A percentile compares a stretch with the other conserved stretches of the same genome.
phyloP scores from a whole-genome alignment of 2,888 invertebrate genomes.

The Latrodectus elegans region DNA sequence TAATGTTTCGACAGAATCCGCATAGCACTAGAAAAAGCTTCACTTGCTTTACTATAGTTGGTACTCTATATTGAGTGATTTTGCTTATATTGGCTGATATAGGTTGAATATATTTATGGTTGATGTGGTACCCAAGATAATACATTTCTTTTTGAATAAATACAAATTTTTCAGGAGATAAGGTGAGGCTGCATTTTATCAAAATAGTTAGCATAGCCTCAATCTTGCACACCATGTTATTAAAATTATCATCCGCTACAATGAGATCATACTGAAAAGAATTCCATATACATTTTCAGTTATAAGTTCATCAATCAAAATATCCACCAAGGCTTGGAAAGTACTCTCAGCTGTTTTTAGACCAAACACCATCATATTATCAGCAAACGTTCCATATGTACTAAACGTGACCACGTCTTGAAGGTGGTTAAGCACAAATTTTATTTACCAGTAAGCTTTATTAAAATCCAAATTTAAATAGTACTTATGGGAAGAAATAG shows the following conservation, averaged over 20 bases:
- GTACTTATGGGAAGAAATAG: no score
- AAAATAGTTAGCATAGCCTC: neutral
- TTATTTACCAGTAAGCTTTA: constrained; percentile 25
- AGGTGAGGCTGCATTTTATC: neutral
- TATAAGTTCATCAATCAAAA: neutral
- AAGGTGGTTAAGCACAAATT: neutral
- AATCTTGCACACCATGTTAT: neutral
- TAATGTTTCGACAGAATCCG: no score
- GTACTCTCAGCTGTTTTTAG: no score
- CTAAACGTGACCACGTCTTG: no score
- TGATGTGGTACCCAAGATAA: no score
- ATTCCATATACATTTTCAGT: neutral
- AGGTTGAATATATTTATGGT: no score
- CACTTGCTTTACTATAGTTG: no score
- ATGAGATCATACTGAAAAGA: constrained; percentile 1
- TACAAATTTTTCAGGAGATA: constrained; percentile 8
- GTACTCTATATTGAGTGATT: no score
- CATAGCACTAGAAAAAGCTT: no score
- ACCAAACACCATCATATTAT: no score
- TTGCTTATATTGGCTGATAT: no score
- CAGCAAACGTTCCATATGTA: no score
- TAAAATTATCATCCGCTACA: neutral
- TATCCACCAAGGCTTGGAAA: constrained; percentile 20
- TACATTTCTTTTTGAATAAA: neutral
- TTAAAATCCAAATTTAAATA: constrained; percentile 1